Base-by-base conservation (phyloP, 2,113 vertebrate genomes). In the Clarias macrocephalus region DNA sequence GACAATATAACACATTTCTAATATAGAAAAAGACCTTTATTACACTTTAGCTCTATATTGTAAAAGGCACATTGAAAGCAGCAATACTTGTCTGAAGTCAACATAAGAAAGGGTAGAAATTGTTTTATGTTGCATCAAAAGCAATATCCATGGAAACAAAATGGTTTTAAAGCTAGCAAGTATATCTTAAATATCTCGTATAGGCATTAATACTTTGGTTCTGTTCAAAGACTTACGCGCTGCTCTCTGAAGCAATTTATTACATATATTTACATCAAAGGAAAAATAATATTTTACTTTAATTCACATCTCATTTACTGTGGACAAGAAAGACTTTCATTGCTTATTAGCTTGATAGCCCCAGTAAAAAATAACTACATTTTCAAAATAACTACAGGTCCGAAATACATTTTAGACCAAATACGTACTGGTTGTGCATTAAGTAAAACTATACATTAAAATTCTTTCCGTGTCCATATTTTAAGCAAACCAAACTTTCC, bases 261-360 rank as follows among this genome's bases (percentile, higher is more conserved):
- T 91, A 93, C 89, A 91, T 92, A 90, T 93, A 94, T 94, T 94
- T 94, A 91, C 92, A 89, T 88, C 72, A 90, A 62, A 79, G 93
- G 87, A 86, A 82, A 72, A 80, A 59, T 1, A 66, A 66, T 25
- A 9, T n/a, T 37, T 70, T 48, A 37, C 30, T 70, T 42, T n/a
- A n/a, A 33, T 63, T n/a, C 16, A 16, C 30, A 28, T 77, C 18
- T 42, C 30, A 30, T 79, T 79, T 77, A 30, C 18, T 57, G 25
- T 79, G 1, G 25, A n/a, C 25, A 54, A 13, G 72, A 48, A 42
- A 15, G 73, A 28, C 16, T 18, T 56, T 77, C 3, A 54, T 54
- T n/a, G 2, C 48, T 76, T n/a, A 37, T 16, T 76, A 23, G 21
- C 70, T 73, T 37, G 16, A 73, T 37, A 11, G 37, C 10, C 5